Evolutionary conservation across 2,113 vertebrate species (phyloP).

Genomic region (Tyto alba): DNA sequence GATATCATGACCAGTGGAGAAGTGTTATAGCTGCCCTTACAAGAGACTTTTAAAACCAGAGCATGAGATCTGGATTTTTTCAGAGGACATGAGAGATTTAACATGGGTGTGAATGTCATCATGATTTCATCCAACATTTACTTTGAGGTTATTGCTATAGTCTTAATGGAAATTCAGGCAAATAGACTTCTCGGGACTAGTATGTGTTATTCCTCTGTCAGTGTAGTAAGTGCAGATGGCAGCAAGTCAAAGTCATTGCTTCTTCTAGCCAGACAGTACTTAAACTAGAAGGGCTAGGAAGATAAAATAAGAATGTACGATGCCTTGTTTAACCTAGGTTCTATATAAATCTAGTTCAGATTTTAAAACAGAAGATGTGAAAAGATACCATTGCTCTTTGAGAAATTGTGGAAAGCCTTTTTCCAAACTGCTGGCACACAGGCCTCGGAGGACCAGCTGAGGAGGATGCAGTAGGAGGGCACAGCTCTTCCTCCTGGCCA

Average conservation of each 20-base stretch:
- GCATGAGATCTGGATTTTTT: neutral
- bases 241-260: neutral
- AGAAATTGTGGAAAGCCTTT: neutral
- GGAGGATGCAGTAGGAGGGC: neutral
- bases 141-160: neutral
- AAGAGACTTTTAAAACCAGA: neutral
- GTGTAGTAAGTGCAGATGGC: neutral
- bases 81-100: neutral
- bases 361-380: neutral
- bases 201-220: neutral
- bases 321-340: neutral
- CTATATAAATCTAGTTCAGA: neutral
- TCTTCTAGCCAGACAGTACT: neutral
- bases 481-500: neutral
- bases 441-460: neutral
- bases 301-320: neutral
- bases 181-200: neutral
- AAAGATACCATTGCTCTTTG: neutral
- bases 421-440: neutral
- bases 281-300: neutral
- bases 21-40: neutral
- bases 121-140: slow-evolving; percentile 30
- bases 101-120: neutral
- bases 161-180: slow-evolving; percentile 6
- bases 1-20: neutral